These are phyloP conservation scores for Macrophya annulata DNA, from an alignment of 2,888 invertebrate genomes.

Conservation along the genomic window DNA sequence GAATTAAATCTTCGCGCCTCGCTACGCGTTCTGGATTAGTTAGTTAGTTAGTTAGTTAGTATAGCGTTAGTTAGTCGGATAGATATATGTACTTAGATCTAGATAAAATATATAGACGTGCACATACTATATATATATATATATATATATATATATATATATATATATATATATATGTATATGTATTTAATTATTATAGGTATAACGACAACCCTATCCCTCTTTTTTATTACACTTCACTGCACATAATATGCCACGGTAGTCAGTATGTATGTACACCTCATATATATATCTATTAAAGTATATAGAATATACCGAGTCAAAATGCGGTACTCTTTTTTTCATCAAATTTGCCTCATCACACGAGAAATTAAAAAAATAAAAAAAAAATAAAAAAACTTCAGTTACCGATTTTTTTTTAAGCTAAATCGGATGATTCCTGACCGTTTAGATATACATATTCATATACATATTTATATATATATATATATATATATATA, in stretches of 20 bases:
- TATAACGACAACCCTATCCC: constrained; percentile 10
- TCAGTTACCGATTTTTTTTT: no score
- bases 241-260: background rate
- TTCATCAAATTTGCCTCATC: background rate
- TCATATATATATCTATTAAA: no score
- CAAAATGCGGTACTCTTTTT: no score
- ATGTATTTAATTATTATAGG: background rate
- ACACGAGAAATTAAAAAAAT: no score
- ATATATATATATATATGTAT: no score
- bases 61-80: background rate
- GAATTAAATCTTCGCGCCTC: constrained; percentile 52
- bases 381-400: no score
- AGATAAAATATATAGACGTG: background rate
- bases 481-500: background rate
- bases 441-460: no score
- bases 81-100: background rate
- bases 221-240: background rate
- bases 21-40: constrained; percentile 47
- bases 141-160: background rate
- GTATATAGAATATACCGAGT: background rate
- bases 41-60: constrained; percentile 30
- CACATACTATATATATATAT: background rate
- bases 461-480: background rate
- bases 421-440: no score
- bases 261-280: background rate